These are phyloP conservation scores for Antheraea yamamai DNA, from an alignment of 2,888 invertebrate species.

Conservation along the genomic window DNA sequence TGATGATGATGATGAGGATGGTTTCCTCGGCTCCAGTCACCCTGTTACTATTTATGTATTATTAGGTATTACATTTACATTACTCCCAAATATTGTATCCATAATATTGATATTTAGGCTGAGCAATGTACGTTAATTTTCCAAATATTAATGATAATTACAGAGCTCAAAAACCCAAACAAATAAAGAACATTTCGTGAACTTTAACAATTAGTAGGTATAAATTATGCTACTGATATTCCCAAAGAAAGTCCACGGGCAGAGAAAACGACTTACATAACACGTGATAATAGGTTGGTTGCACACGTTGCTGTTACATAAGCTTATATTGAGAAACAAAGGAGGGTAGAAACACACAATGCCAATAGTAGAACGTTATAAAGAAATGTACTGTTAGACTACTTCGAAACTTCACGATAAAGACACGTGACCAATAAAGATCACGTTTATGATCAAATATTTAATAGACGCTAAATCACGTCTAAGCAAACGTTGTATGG, in stretches of 20 bases:
- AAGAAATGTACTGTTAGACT: slow-evolving; percentile 26
- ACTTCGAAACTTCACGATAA: background rate
- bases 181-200: too few relatives aligned
- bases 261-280: slow-evolving; percentile 1
- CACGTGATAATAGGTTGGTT: slow-evolving; percentile 18
- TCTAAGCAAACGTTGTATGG: slow-evolving; percentile 1
- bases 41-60: too few relatives aligned
- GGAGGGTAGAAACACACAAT: slow-evolving; percentile 42
- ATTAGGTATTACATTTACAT: too few relatives aligned
- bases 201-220: background rate
- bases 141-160: too few relatives aligned
- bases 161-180: too few relatives aligned
- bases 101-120: too few relatives aligned
- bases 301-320: slow-evolving; percentile 17
- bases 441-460: slow-evolving; percentile 16
- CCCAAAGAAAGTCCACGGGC: slow-evolving; percentile 2
- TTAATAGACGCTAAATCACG: slow-evolving; percentile 18
- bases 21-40: too few relatives aligned
- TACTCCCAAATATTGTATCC: too few relatives aligned
- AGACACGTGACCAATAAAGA: slow-evolving; percentile 5
- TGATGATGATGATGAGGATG: too few relatives aligned
- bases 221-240: background rate
- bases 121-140: too few relatives aligned
- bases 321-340: slow-evolving; percentile 38
- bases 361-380: slow-evolving; percentile 42